phyloP scores from a whole-genome alignment of 2,888 invertebrate species.

The Rotaria magnacalcarata region DNA sequence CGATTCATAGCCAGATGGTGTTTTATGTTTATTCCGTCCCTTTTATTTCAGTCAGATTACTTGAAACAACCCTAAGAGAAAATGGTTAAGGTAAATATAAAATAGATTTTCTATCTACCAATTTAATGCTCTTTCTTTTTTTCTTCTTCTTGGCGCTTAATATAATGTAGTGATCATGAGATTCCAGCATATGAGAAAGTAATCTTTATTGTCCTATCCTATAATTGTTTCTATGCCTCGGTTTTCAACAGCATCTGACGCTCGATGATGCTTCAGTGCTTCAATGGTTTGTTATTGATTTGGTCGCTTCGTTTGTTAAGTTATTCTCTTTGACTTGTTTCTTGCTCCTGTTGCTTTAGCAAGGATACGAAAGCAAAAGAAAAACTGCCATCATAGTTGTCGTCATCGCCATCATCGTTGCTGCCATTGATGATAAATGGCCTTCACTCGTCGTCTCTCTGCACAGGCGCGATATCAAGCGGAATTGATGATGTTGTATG shows the following conservation, averaged over 20 bases:
- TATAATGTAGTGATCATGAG: neutral
- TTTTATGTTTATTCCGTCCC: neutral
- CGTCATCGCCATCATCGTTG: neutral
- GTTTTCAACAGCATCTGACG: neutral
- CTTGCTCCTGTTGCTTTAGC: neutral
- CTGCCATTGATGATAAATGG: neutral
- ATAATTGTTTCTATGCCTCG: neutral
- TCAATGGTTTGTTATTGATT: neutral
- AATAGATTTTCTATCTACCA: neutral
- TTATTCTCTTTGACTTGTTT: neutral
- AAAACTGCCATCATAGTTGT: neutral
- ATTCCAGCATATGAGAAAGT: neutral
- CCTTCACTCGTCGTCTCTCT: constrained; percentile 3
- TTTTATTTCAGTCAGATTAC: neutral
- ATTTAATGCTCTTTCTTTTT: neutral
- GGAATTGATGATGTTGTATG: constrained; percentile 29
- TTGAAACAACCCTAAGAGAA: neutral
- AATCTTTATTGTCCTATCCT: neutral
- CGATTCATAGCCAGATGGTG: neutral
- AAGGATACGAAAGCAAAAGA: neutral
- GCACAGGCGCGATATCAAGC: constrained; percentile 29
- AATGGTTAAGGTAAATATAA: neutral
- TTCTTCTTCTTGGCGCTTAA: neutral
- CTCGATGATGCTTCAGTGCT: neutral
- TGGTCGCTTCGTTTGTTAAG: neutral